A percentile compares a stretch with the other conserved stretches of the same genome.
phyloP scores from a whole-genome alignment of 2,113 vertebrate genomes.

The Neolamprologus fasciatus region DNA sequence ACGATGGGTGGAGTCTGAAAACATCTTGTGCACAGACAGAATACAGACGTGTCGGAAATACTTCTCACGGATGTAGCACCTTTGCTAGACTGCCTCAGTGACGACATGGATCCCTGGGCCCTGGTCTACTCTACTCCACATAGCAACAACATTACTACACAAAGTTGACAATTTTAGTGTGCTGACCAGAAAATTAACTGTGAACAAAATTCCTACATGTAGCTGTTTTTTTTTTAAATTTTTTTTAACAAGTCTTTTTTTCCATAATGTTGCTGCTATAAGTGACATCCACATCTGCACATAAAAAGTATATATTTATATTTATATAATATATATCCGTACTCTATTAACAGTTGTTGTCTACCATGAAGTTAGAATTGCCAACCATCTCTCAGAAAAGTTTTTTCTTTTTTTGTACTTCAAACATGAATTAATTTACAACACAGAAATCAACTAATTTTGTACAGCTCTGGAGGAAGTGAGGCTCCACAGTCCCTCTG shows the following conservation, averaged over 20 bases:
- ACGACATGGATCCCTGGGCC: slow-evolving; percentile 50
- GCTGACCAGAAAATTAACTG: slow-evolving; percentile 66
- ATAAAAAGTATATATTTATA: slow-evolving; percentile 81
- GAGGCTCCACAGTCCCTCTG: slow-evolving; percentile 39
- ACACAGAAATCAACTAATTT: slow-evolving; percentile 70
- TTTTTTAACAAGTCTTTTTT: slow-evolving; percentile 45
- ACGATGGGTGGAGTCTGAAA: background rate
- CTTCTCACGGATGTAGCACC: slow-evolving; percentile 55
- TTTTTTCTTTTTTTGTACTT: slow-evolving; percentile 39
- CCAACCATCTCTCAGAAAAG: slow-evolving; percentile 64
- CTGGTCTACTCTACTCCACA: slow-evolving; percentile 70
- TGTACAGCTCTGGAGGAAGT: slow-evolving; percentile 69
- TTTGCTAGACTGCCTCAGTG: slow-evolving; percentile 23
- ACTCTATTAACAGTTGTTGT: slow-evolving; percentile 77
- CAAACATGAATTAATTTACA: slow-evolving; percentile 73
- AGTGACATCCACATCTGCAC: slow-evolving; percentile 78
- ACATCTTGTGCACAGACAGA: slow-evolving; percentile 24
- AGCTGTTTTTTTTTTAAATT: background rate
- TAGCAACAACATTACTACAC: slow-evolving; percentile 74
- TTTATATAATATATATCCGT: slow-evolving; percentile 81
- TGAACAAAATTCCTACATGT: slow-evolving; percentile 70
- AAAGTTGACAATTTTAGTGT: slow-evolving; percentile 70
- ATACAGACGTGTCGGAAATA: slow-evolving; percentile 38
- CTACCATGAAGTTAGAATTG: slow-evolving; percentile 74
- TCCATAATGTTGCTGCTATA: slow-evolving; percentile 72